Conservation (phyloP, 2,113 vertebrate genomes). For the Bos javanicus region DNA sequence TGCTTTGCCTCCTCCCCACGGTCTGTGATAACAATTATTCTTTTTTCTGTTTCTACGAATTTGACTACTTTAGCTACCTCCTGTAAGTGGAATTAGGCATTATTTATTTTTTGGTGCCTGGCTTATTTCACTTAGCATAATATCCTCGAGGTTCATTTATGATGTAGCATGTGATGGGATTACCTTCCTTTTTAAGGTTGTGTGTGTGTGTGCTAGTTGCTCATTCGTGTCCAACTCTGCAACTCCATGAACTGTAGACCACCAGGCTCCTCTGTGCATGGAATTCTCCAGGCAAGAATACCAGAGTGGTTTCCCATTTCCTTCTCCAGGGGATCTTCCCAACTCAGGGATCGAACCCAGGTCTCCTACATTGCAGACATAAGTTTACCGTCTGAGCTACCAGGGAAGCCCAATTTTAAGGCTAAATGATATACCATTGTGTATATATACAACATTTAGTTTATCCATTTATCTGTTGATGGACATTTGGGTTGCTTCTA, state of each 20-base stretch:
- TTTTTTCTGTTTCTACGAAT: not conserved
- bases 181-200: not conserved
- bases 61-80: not conserved
- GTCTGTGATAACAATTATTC: not conserved
- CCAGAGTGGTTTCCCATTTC: no score
- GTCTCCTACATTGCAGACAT: no score
- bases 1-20: not conserved
- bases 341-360: no score
- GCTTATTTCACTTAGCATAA: not conserved
- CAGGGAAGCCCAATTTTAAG: no score
- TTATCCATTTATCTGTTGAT: not conserved
- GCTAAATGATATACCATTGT: not conserved
- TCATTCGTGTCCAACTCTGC: no score
- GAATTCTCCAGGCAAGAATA: no score
- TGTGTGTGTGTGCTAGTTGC: no score
- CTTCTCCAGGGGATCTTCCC: no score
- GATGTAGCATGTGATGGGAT: not conserved
- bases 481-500: not conserved
- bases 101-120: not conserved
- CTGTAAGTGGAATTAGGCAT: not conserved
- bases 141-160: not conserved
- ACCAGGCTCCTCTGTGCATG: no score
- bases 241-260: no score
- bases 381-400: no score
- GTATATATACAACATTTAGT: not conserved